Conservation (phyloP, 2,888 invertebrate species). For the Cacoxenus indagator region DNA sequence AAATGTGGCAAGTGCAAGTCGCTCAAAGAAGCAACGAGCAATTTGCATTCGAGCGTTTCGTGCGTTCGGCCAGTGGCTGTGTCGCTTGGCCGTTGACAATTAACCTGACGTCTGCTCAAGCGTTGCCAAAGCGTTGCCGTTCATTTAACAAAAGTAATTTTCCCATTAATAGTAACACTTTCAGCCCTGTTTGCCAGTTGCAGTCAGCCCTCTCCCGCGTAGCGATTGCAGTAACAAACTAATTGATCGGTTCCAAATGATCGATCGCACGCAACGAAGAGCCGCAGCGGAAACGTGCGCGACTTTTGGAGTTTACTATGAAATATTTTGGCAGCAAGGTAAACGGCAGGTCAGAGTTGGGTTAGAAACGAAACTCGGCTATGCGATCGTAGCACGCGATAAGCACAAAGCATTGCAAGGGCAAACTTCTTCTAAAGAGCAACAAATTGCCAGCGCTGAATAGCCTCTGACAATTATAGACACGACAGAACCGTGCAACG, state of each 20-base stretch:
- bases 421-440: background rate
- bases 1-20: no score
- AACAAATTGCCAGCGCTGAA: background rate
- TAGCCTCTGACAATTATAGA: background rate
- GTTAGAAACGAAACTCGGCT: constrained; percentile 61
- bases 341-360: no score
- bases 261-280: constrained; percentile 63
- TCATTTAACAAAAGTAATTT: constrained; percentile 57
- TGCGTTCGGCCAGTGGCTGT: background rate
- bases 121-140: background rate
- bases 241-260: constrained; percentile 72
- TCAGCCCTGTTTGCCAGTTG: constrained; percentile 16
- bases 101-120: background rate
- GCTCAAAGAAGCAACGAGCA: background rate
- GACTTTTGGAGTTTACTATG: no score
- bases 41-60: background rate
- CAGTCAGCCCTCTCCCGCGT: background rate
- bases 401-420: constrained; percentile 51
- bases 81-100: background rate
- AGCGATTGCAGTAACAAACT: constrained; percentile 51
- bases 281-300: no score
- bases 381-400: constrained; percentile 68
- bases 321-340: no score
- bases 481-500: background rate
- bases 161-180: constrained; percentile 58